Evolutionary conservation across 2,797 vertebrate genomes (phyloP).

Genomic region (Pangasius macronema): DNA sequence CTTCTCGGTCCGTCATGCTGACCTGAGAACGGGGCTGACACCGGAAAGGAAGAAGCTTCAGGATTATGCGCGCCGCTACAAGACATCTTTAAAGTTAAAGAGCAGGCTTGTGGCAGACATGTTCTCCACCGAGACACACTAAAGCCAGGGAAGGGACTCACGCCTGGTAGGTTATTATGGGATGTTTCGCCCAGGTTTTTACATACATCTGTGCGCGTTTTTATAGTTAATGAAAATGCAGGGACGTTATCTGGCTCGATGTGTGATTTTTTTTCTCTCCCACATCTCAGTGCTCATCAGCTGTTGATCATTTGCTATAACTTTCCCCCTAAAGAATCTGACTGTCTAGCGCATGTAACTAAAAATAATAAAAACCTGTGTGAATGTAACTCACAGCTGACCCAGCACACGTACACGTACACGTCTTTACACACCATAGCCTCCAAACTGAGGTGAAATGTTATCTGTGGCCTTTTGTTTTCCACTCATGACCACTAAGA

Average conservation of each 20-base stretch:
- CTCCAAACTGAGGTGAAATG: not conserved
- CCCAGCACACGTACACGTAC: not conserved
- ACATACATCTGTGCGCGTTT: not conserved
- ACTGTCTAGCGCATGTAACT: not conserved
- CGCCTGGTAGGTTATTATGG: constrained; percentile 17
- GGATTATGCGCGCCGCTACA: not conserved
- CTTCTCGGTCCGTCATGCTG: not conserved
- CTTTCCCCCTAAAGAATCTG: constrained; percentile 9
- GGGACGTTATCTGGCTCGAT: not conserved
- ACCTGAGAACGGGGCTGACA: not conserved
- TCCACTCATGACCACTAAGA: too few species aligned
- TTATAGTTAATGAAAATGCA: not conserved
- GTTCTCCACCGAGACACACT: not conserved
- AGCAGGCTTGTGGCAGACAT: constrained; percentile 13
- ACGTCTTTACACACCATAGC: not conserved
- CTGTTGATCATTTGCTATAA: constrained; percentile 43
- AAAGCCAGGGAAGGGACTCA: not conserved
- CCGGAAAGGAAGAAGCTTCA: not conserved
- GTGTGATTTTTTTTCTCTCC: not conserved
- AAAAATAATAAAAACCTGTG: not conserved
- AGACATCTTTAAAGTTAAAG: constrained; percentile 23
- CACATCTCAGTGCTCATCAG: not conserved
- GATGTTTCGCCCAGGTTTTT: not conserved
- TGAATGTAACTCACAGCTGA: not conserved
- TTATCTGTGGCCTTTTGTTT: not conserved